Conservation (phyloP, 2,888 invertebrate genomes). For the Neoascia interrupta region DNA sequence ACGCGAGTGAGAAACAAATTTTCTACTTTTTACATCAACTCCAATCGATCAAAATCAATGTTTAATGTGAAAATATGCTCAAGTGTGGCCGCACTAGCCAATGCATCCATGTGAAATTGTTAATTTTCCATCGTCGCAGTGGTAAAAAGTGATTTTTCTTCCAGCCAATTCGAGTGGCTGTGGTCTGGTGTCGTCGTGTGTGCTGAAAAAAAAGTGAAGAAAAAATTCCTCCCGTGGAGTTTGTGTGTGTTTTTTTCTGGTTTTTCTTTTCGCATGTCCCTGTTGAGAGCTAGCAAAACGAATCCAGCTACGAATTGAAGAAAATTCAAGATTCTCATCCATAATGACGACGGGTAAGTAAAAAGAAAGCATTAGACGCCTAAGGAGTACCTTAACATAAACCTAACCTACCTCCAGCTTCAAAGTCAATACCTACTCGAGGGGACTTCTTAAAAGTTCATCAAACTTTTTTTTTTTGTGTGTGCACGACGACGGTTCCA, state of each 20-base stretch:
- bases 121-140: conserved; percentile 6
- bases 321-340: conserved; percentile 17
- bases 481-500: neutral
- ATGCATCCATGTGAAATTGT: conserved; percentile 39
- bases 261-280: conserved; percentile 59
- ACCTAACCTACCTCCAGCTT: too few relatives aligned
- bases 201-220: conserved; percentile 22
- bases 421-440: too few relatives aligned
- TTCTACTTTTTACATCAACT: conserved; percentile 27
- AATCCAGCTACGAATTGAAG: conserved; percentile 34
- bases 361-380: too few relatives aligned
- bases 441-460: conserved; percentile 48
- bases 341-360: conserved; percentile 65
- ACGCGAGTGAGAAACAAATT: conserved; percentile 45
- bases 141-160: conserved; percentile 46
- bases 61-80: conserved; percentile 31
- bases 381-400: too few relatives aligned
- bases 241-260: conserved; percentile 39
- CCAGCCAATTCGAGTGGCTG: conserved; percentile 36
- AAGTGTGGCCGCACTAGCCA: conserved; percentile 16
- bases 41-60: conserved; percentile 32
- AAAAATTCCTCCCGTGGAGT: conserved; percentile 25
- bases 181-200: conserved; percentile 13
- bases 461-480: conserved; percentile 41
- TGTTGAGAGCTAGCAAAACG: conserved; percentile 25